Conservation (phyloP, 2,113 vertebrate genomes). For the Oenanthe oenanthe region DNA sequence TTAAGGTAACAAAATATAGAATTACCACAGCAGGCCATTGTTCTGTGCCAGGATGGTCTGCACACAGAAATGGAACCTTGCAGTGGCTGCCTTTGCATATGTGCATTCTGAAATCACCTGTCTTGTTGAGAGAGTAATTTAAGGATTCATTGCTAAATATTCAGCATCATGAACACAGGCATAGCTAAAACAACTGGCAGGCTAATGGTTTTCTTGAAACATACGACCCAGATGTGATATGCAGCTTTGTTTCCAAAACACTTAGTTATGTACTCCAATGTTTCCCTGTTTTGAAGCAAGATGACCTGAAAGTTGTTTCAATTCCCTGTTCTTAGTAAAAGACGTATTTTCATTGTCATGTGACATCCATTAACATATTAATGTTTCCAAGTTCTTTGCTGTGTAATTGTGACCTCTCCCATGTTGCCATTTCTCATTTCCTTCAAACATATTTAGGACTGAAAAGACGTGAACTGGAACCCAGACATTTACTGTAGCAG, state of each 20-base stretch:
- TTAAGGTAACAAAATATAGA: conserved; percentile 63
- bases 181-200: not conserved
- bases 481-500: not conserved
- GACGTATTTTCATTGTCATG: not conserved
- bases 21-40: conserved; percentile 18
- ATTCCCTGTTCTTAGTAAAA: not conserved
- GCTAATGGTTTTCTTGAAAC: not conserved
- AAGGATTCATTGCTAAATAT: not conserved
- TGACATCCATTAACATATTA: not conserved
- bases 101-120: not conserved
- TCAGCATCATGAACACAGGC: not conserved
- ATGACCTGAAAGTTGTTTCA: not conserved
- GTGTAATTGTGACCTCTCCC: not conserved
- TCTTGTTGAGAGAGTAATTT: not conserved
- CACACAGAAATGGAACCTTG: not conserved
- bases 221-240: not conserved
- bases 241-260: not conserved
- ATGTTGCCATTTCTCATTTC: not conserved
- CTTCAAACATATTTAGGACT: not conserved
- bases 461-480: not conserved
- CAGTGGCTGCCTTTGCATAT: not conserved
- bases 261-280: not conserved
- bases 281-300: not conserved
- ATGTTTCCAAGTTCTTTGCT: not conserved
- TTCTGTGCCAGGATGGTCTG: not conserved